phyloP scores from a whole-genome alignment of 2,113 vertebrate genomes.

The Campylomormyrus tamandua region DNA sequence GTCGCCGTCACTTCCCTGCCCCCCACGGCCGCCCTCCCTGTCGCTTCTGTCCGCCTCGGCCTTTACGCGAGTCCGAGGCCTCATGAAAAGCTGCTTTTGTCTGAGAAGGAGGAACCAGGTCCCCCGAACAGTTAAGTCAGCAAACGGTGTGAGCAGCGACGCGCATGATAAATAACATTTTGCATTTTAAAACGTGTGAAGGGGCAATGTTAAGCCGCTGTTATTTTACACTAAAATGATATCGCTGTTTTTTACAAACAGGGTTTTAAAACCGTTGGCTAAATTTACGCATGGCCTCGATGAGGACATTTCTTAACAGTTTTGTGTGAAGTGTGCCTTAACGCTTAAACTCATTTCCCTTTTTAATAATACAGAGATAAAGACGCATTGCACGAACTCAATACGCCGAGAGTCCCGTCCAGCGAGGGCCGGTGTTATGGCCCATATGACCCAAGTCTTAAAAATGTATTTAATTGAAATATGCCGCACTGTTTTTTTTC shows the following conservation, averaged over 20 bases:
- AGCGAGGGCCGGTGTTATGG: not conserved
- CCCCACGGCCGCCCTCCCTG: conserved; percentile 36
- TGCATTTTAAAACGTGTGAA: not conserved
- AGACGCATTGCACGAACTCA: not conserved
- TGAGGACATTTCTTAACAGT: not conserved
- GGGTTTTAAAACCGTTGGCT: not conserved
- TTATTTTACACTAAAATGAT: not conserved
- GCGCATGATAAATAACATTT: not conserved
- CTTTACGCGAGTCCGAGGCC: conserved; percentile 38
- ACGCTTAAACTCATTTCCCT: not conserved
- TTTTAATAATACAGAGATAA: not conserved
- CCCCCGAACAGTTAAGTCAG: conserved; percentile 59
- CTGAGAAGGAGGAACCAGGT: conserved; percentile 53
- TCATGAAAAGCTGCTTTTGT: conserved; percentile 64
- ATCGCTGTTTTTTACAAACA: not conserved
- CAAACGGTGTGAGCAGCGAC: not conserved
- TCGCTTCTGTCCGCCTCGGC: conserved; percentile 30
- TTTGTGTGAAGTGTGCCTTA: not conserved
- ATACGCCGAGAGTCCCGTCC: not conserved
- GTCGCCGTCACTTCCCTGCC: conserved; percentile 5
- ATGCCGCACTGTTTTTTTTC: not conserved
- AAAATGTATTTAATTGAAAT: not conserved
- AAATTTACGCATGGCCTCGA: not conserved
- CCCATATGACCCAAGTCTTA: not conserved
- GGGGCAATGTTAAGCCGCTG: not conserved